phyloP scores from a whole-genome alignment of 2,888 invertebrate species.

The Tetropium fuscum region DNA sequence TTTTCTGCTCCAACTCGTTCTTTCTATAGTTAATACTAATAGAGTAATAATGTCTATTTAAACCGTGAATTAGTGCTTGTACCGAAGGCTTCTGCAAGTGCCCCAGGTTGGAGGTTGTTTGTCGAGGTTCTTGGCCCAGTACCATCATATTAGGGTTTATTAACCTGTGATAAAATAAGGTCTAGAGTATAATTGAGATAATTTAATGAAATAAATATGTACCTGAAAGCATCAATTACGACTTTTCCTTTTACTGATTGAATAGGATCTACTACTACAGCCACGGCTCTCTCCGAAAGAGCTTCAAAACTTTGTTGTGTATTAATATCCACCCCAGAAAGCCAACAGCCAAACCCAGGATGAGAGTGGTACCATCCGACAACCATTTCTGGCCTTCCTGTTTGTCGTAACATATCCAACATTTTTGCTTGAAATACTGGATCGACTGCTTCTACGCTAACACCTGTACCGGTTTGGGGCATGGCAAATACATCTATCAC shows the following conservation, averaged over 20 bases:
- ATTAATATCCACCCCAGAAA: slow-evolving; percentile 99
- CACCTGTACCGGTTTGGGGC: slow-evolving; percentile 98
- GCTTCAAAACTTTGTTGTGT: slow-evolving; percentile 99
- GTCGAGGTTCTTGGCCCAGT: slow-evolving; percentile 97
- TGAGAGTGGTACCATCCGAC: slow-evolving; percentile 98
- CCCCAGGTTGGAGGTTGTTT: slow-evolving; percentile 98
- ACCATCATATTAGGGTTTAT: slow-evolving; percentile 99
- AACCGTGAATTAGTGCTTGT: slow-evolving; percentile 98
- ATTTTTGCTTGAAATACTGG: slow-evolving; percentile 99
- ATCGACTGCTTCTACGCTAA: slow-evolving; percentile 99
- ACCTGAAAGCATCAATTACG: slow-evolving; percentile 97
- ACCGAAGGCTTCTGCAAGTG: slow-evolving; percentile 99
- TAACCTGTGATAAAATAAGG: too few species aligned
- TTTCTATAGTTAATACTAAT: slow-evolving; percentile 99
- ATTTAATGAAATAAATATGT: slow-evolving; percentile 17
- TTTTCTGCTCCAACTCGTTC: slow-evolving; percentile 99
- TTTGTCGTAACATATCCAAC: slow-evolving; percentile 98
- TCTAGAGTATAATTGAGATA: too few species aligned
- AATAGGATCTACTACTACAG: slow-evolving; percentile 99
- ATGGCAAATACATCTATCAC: slow-evolving; percentile 99
- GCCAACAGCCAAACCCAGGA: slow-evolving; percentile 99
- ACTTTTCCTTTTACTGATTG: slow-evolving; percentile 99
- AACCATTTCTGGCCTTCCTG: slow-evolving; percentile 99
- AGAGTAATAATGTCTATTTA: slow-evolving; percentile 99
- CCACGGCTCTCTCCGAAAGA: slow-evolving; percentile 96